phyloP scores from a whole-genome alignment of 2,888 invertebrate genomes.

The Punctoribates punctum region DNA sequence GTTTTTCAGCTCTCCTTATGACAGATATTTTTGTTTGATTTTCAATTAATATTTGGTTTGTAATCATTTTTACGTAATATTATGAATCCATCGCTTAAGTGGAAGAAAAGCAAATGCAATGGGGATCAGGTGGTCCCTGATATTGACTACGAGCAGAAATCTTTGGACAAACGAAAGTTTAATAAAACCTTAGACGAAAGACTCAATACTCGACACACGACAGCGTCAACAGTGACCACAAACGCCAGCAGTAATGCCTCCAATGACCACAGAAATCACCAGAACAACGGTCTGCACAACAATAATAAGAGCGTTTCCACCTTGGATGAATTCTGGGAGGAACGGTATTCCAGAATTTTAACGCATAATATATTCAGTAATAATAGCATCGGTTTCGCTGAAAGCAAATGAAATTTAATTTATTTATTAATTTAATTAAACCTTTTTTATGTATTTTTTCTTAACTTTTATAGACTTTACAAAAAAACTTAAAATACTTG shows the following conservation, averaged over 20 bases:
- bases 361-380: constrained; percentile 25
- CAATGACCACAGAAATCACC: neutral
- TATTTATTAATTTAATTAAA: too few species aligned
- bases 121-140: constrained; percentile 17
- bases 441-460: too few species aligned
- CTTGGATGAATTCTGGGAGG: constrained; percentile 17
- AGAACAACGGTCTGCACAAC: neutral
- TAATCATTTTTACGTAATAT: neutral
- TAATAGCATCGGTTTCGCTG: neutral
- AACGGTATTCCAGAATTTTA: constrained; percentile 1
- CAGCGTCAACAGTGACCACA: neutral
- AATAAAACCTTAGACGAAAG: neutral
- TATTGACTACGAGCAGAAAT: constrained; percentile 5
- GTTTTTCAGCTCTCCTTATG: too few species aligned
- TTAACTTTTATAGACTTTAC: too few species aligned
- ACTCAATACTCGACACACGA: neutral
- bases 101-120: neutral
- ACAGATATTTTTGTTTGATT: neutral
- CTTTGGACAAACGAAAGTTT: neutral
- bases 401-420: too few species aligned
- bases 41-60: neutral
- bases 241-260: neutral
- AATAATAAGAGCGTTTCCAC: neutral
- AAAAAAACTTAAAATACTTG: too few species aligned
- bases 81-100: constrained; percentile 3